Conservation (phyloP, 2,113 vertebrate genomes). For the Varanus salvator region DNA sequence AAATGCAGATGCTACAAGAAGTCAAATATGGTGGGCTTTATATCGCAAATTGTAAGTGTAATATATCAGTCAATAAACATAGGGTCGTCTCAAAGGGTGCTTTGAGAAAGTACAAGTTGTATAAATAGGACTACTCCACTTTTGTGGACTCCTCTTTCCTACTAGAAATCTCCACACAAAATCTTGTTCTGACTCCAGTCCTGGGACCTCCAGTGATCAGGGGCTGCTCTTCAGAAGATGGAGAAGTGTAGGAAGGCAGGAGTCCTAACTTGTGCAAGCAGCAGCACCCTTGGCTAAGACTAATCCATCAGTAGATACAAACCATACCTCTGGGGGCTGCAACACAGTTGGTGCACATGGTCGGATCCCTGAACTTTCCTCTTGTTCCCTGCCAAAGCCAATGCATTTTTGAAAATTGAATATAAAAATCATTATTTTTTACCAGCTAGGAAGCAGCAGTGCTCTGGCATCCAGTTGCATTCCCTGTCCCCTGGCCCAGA, state of each 20-base stretch:
- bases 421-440: background rate
- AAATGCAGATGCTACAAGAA: conserved; percentile 53
- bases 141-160: background rate
- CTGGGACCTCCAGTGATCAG: background rate
- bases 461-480: too few relatives aligned
- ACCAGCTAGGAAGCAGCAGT: background rate
- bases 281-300: background rate
- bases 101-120: background rate
- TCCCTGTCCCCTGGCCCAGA: background rate
- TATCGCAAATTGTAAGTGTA: background rate
- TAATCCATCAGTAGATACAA: background rate
- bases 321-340: background rate
- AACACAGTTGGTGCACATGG: background rate
- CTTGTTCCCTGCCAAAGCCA: background rate
- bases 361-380: too few relatives aligned
- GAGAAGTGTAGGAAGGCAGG: background rate
- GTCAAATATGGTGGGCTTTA: conserved; percentile 40
- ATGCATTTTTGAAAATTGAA: background rate
- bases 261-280: background rate
- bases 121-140: too few relatives aligned
- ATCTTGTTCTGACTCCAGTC: background rate
- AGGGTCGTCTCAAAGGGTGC: background rate
- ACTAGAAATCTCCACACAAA: background rate
- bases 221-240: background rate
- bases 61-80: background rate